Evolutionary conservation across 2,797 vertebrate genomes (phyloP).

Genomic region (Anolis apletophallus): DNA sequence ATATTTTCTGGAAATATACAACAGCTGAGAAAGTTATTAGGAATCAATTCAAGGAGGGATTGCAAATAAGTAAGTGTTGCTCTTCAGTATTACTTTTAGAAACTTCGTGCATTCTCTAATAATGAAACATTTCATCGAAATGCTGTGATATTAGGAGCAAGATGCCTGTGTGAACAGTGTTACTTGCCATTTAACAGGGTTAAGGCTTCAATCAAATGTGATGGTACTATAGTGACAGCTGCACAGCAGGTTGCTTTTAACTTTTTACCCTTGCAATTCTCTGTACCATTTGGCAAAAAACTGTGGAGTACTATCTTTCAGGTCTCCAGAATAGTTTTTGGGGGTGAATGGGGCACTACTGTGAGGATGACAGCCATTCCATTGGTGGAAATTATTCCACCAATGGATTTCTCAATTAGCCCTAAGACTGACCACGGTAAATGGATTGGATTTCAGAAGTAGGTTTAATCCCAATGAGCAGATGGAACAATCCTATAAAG

Average conservation of each 20-base stretch:
- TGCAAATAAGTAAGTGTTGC: conserved; percentile 49
- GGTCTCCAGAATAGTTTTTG: no score
- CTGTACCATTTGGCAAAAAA: no score
- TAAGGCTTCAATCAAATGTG: not conserved
- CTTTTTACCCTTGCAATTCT: no score
- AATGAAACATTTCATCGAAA: not conserved
- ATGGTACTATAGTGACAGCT: no score
- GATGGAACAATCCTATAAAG: not conserved
- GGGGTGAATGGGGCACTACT: no score
- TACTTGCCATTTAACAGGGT: not conserved
- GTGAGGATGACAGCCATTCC: no score
- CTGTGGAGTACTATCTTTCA: no score
- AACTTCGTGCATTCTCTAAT: not conserved
- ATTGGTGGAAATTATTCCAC: no score
- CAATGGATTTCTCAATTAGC: no score
- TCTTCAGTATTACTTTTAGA: not conserved
- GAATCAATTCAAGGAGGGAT: conserved; percentile 50
- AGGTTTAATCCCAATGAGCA: not conserved
- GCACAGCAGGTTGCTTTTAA: no score
- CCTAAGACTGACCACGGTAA: not conserved
- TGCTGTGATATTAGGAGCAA: not conserved
- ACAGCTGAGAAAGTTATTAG: conserved; percentile 66
- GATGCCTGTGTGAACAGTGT: not conserved
- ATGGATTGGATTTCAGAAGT: not conserved
- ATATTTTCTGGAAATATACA: conserved; percentile 31